Evolutionary conservation across 2,113 vertebrate species (phyloP).

Genomic region (Tylochromis polylepis): DNA sequence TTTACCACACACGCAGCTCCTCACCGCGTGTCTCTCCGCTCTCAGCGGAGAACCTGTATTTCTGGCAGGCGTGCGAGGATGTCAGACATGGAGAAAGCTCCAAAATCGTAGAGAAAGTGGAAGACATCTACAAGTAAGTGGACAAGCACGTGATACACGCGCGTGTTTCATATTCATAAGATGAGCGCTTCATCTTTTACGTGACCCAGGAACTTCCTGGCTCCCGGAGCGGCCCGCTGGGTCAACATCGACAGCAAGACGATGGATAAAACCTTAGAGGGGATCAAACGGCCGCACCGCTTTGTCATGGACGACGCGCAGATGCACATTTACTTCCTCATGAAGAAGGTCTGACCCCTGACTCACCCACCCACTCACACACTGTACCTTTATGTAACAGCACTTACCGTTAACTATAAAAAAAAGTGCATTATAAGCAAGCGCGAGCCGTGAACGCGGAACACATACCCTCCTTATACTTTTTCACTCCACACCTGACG

Average conservation of each 20-base stretch:
- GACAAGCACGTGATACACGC: not conserved
- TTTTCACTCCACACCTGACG: not conserved
- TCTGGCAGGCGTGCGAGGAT: slow-evolving; percentile 92
- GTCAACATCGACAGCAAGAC: slow-evolving; percentile 95
- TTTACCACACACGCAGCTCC: not conserved
- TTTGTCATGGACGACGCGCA: slow-evolving; percentile 89
- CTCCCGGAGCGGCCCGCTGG: slow-evolving; percentile 85
- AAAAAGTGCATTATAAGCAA: not conserved
- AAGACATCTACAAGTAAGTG: slow-evolving; percentile 83
- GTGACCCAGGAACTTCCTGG: slow-evolving; percentile 83
- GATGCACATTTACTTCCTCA: slow-evolving; percentile 94
- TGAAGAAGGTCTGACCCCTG: slow-evolving; percentile 85
- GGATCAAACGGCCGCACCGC: slow-evolving; percentile 82
- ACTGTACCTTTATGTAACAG: not conserved
- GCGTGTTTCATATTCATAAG: not conserved
- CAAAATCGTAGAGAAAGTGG: slow-evolving; percentile 75
- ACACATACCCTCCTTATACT: accelerated
- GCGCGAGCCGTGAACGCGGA: not conserved
- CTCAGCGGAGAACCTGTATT: slow-evolving; percentile 90
- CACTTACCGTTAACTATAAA: not conserved
- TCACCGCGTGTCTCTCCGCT: not conserved
- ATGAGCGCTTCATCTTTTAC: not conserved
- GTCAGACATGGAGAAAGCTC: slow-evolving; percentile 84
- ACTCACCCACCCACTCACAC: not conserved
- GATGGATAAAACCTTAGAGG: slow-evolving; percentile 85